Base-by-base conservation (phyloP, 1,140 invertebrate species). In the Cydia strobilella region DNA sequence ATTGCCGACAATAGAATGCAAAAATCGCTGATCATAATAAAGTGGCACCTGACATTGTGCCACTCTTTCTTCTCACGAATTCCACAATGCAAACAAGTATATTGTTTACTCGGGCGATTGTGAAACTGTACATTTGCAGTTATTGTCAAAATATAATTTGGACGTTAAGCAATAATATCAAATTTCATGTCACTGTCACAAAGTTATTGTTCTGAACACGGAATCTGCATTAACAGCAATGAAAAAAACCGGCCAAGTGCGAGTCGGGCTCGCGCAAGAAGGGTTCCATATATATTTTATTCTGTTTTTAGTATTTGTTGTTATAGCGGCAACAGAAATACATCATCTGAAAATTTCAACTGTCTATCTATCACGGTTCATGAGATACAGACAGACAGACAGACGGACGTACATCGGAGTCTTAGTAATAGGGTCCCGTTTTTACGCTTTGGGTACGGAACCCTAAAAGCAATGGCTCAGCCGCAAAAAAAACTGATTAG, bases 161-260 rank as follows among this genome's bases (percentile, higher is more conserved):
- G 65, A 18, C 27, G 27, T 42, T 69, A 23, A 69, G 65, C 65
- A 69, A 69, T 69, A 69, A 42, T 35, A 69, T 69, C 65, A 69
- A 35, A 69, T 69, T 18, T 18, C 65, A 69, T 39, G 65, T 42
- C 27, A 69, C 65, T 66, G 63, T 66, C 31, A 23, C 27, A 18
- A 35, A 69, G 13, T 69, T 69, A 69, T 69, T 69, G 65, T 66
- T 27, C 63, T n/a, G 31, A n/a, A 66, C 31, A 35, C 20, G 31
- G 31, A 69, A 69, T 18, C 12, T 15, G 63, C 63, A 66, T 66
- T 66, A 84, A 75, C 63, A 79, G 25, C 73, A 77, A 74, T 87
- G 42, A 69, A 69, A 39, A 69, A n/a, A 69, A n/a, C n/a, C n/a
- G n/a, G n/a, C n/a, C n/a, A n/a, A n/a, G n/a, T n/a, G n/a, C n/a